phyloP scores from a whole-genome alignment of 1,140 invertebrate genomes.

The Odontomachus brunneus region DNA sequence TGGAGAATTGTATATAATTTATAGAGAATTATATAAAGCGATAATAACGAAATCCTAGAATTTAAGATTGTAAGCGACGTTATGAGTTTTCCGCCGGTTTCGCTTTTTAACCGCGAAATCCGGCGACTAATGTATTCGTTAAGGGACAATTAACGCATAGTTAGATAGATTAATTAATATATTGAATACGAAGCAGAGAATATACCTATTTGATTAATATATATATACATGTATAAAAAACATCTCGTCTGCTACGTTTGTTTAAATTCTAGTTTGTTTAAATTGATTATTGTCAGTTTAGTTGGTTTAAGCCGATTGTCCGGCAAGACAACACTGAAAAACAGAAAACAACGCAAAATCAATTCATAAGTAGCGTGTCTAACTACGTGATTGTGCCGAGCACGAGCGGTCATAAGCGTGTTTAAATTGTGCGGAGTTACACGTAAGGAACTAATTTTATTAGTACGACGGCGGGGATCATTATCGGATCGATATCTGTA shows the following conservation, averaged over 20 bases:
- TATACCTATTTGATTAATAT: slow-evolving; percentile 69
- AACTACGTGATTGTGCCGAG: slow-evolving; percentile 35
- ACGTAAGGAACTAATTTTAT: slow-evolving; percentile 57
- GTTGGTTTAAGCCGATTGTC: slow-evolving; percentile 43
- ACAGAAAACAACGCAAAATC: slow-evolving; percentile 70
- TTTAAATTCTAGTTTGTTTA: slow-evolving; percentile 72
- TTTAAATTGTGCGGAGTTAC: slow-evolving; percentile 47
- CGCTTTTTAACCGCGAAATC: background rate
- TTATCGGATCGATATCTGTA: slow-evolving; percentile 66
- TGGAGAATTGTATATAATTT: slow-evolving; percentile 74
- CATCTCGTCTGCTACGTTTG: slow-evolving; percentile 53
- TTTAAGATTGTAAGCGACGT: slow-evolving; percentile 46
- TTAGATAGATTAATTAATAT: slow-evolving; percentile 76
- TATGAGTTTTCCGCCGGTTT: slow-evolving; percentile 43
- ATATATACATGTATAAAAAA: slow-evolving; percentile 44
- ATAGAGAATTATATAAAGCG: slow-evolving; percentile 74
- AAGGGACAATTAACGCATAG: slow-evolving; percentile 73
- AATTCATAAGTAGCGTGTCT: slow-evolving; percentile 68
- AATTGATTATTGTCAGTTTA: slow-evolving; percentile 64
- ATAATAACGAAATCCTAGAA: slow-evolving; percentile 63
- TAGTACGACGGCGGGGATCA: slow-evolving; percentile 23
- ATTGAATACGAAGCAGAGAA: slow-evolving; percentile 69
- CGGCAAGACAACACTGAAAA: slow-evolving; percentile 28
- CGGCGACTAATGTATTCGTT: slow-evolving; percentile 64
- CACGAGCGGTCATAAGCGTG: slow-evolving; percentile 7